Evolutionary conservation across 2,888 invertebrate species (phyloP), one percentile per base, ranked within the genome.

Genomic region (Melangyna quadrimaculata): DNA sequence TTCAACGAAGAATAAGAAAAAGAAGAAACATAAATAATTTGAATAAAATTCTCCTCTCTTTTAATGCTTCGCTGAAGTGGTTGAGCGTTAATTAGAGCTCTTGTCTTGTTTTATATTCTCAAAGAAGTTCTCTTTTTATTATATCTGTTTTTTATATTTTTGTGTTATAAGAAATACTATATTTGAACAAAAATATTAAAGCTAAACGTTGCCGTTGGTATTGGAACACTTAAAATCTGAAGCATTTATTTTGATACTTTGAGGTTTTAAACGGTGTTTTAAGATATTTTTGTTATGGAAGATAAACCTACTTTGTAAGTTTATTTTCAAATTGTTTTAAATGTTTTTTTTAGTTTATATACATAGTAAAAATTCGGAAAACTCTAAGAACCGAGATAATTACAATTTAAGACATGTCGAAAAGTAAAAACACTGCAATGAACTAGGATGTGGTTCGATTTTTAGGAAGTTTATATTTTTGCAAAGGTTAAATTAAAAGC

Each of bases 21-120:
- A 29, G 10, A 53, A 48, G n/a, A n/a, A 63, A 55, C 61, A 43
- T 48, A 43, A 57, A 51, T 59, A 37, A 79, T 83, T 83, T 83
- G 59, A 83, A 83, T 79, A 79, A 74, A 74, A 63, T 65, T 61
- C 24, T 70, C 22, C 32, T 45, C 40, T n/a, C n/a, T 45, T 40
- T 45, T 48, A 40, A 12, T 73, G 79, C 57, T 65, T 57, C 40
- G 57, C 40, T 83, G 51, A 57, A 74, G 83, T 79, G 83, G 79
- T 74, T 83, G 27, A 75, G 69, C 70, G 63, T 79, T 83, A 83
- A 83, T 83, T 79, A 77, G 79, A 74, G 78, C 70, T 83, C 83
- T 77, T 77, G 67, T 71, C 72, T 61, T 59, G 37, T 40, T 53
- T n/a, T 51, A 37, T 35, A 14, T 24, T 51, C 61, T 67, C 27